A percentile compares a stretch with the other conserved stretches of the same genome.
Evolutionary conservation across 2,797 vertebrate genomes (phyloP).

Genomic region (Malacoraja senta): DNA sequence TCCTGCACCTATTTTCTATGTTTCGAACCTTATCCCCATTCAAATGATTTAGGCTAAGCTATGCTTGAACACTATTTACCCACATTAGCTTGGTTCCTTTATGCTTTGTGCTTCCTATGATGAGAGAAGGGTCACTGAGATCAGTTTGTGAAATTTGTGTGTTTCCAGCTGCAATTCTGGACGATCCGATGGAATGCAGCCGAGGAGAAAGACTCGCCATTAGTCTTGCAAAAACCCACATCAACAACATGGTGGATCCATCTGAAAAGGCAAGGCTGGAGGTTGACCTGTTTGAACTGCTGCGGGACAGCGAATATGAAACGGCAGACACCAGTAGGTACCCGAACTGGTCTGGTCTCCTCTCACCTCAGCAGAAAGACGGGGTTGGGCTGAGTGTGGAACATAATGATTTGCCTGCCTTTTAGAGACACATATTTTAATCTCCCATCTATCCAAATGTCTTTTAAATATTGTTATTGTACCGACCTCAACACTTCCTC

Average conservation of each 20-base stretch:
- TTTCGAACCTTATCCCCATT: too few relatives aligned
- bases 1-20: too few relatives aligned
- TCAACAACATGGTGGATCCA: conserved; percentile 85
- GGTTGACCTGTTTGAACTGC: conserved; percentile 96
- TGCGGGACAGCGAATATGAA: conserved; percentile 95
- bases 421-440: neutral
- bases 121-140: too few relatives aligned
- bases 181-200: conserved; percentile 98
- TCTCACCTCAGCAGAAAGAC: neutral
- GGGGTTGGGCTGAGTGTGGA: neutral
- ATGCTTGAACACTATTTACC: neutral
- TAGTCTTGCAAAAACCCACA: conserved; percentile 91
- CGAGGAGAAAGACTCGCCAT: conserved; percentile 94
- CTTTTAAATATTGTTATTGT: too few relatives aligned
- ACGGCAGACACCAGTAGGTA: conserved; percentile 95
- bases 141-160: neutral
- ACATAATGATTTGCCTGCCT: neutral
- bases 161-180: conserved; percentile 83
- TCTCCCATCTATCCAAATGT: neutral
- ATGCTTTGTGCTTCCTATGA: neutral
- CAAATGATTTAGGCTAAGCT: neutral
- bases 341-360: neutral
- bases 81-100: neutral
- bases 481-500: too few relatives aligned
- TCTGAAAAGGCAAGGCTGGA: conserved; percentile 86